Conservation (phyloP, 1,140 invertebrate genomes). For the Drosophila setifemur region DNA sequence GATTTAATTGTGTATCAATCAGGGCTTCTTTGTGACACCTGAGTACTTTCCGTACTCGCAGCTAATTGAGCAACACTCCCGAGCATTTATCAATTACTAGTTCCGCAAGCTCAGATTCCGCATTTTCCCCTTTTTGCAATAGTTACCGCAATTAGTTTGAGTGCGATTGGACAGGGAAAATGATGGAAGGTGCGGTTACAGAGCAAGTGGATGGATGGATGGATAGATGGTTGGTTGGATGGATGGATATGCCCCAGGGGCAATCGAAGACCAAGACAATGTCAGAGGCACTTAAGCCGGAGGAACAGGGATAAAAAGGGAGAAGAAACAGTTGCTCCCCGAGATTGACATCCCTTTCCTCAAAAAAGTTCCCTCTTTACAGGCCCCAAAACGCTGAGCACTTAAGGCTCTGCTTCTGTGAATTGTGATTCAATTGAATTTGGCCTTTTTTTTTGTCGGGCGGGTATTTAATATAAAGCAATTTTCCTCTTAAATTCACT, state of each 20-base stretch:
- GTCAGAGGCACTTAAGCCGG: conserved; percentile 43
- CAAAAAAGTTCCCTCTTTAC: background rate
- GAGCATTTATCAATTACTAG: conserved; percentile 26
- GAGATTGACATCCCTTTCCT: background rate
- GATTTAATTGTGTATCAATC: background rate
- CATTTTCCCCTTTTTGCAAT: conserved; percentile 3
- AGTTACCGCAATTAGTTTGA: conserved; percentile 44
- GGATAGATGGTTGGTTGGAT: background rate
- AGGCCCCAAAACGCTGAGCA: conserved; percentile 6
- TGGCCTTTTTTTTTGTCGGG: background rate
- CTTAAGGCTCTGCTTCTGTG: conserved; percentile 13
- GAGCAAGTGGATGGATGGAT: background rate
- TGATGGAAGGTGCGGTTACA: conserved; percentile 17
- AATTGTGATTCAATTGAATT: conserved; percentile 39
- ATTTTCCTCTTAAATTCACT: conserved; percentile 78
- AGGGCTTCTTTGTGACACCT: conserved; percentile 1
- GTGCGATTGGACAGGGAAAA: conserved; percentile 33
- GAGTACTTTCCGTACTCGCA: background rate
- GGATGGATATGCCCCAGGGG: conserved; percentile 21
- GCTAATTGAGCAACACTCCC: conserved; percentile 36
- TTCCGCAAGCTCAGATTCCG: background rate
- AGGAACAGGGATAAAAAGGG: conserved; percentile 2
- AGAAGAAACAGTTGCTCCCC: background rate
- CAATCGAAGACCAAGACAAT: conserved; percentile 46
- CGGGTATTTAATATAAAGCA: conserved; percentile 74